Conservation (phyloP, 2,797 vertebrate genomes). For the Aulostomus chinensis region DNA sequence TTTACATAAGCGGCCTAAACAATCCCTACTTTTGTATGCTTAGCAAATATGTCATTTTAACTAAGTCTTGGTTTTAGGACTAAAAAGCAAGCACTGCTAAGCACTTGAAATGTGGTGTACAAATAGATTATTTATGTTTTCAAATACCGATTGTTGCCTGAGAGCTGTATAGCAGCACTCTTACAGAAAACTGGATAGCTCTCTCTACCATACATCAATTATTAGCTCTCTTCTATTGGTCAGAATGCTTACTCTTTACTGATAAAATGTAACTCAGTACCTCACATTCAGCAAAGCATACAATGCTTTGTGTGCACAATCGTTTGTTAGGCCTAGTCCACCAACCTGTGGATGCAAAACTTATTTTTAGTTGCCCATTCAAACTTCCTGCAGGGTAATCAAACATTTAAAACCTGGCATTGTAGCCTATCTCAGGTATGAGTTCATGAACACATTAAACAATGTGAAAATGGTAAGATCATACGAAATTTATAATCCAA, state of each 20-base stretch:
- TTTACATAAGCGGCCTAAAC: neutral
- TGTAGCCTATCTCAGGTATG: too few relatives aligned
- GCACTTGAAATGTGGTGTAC: constrained; percentile 1
- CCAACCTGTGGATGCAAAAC: constrained; percentile 2
- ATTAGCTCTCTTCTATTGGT: constrained; percentile 35
- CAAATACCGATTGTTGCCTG: neutral
- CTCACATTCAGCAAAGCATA: constrained; percentile 10
- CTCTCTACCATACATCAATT: constrained; percentile 1
- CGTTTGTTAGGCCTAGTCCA: constrained; percentile 2
- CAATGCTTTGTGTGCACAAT: constrained; percentile 14
- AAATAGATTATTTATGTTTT: constrained; percentile 7
- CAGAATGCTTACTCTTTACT: constrained; percentile 17
- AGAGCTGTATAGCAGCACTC: neutral
- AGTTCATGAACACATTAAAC: too few relatives aligned
- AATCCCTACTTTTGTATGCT: neutral
- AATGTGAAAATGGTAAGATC: neutral
- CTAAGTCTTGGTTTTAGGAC: constrained; percentile 2
- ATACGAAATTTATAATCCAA: neutral
- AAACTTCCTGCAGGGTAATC: neutral
- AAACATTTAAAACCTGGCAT: neutral
- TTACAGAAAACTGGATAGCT: neutral
- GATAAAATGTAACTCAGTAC: constrained; percentile 13
- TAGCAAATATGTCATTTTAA: constrained; percentile 2
- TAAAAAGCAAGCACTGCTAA: neutral
- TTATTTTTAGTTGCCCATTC: neutral